Base-by-base conservation (phyloP, 2,888 invertebrate genomes). In the Acrobasis suavella region DNA sequence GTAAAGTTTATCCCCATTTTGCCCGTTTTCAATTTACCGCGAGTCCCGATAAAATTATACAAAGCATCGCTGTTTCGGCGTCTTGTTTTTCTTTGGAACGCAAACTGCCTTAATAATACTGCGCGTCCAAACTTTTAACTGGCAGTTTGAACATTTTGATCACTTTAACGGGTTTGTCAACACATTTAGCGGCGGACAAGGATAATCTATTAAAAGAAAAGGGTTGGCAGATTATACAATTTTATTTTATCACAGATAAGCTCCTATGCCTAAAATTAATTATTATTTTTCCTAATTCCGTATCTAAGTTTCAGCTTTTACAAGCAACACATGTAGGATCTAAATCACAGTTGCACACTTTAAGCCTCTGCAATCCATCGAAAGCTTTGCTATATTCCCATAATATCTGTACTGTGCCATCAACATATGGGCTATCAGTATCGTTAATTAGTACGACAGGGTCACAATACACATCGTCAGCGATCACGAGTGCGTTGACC, bases 351-450 rank as follows among this genome's bases (percentile, higher is more conserved):
- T 84, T 77, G 62, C 87, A 87, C 52, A 88, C 81, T 73, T 76
- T 74, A 65, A 89, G 78, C 14, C 76, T 75, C 14, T 80, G 64
- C 14, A 72, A 75, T 65, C 88, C 87, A 65, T 89, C 88, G 69
- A 89, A 85, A 63, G 74, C 66, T 69, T 89, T 89, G 58, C 71
- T 80, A 62, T 79, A 78, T 72, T 88, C 85, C 87, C 88, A 89
- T 46, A 86, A 66, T 50, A 87, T 82, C 16, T 81, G 74, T 14
- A 86, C 81, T 62, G 69, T 80, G 10, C 87, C 89, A 49, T 75
- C 75, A 32, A 74, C 65, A 58, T 75, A 78, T 37, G 83, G 76
- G 16, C 72, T 69, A 17, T 77, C 73, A 9, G 80, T 78, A 16
- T 82, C 78, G 65, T 83, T 85, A 56, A 70, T 80, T n/a, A 89